Base-by-base conservation (phyloP, 1,140 invertebrate species). In the Stenopsyche tienmushanensis region DNA sequence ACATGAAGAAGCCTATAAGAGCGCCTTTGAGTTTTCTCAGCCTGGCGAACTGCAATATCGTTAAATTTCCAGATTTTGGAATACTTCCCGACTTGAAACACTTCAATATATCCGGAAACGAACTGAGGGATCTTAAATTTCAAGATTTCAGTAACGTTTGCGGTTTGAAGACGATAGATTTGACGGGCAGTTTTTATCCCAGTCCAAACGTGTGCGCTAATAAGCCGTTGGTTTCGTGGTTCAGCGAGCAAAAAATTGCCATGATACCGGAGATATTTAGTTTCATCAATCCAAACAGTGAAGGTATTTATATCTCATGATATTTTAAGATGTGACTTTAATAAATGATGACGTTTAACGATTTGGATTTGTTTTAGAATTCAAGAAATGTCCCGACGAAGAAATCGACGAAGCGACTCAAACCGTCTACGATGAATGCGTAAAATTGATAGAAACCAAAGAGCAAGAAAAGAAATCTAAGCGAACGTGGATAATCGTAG, bases 1-100 rank as follows among this genome's bases (percentile, higher is more conserved):
- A 68, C 65, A 74, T 83, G 58, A 73, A 75, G 15, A 83, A 77
- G 59, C 83, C 83, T 0, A 80, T 85, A 10, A 73, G 72, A 64
- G 83, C 83, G 1, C 83, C 83, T 1, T 70, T 85, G 26, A 77
- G 81, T 60, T 77, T 80, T 45, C 64, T 85, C n/a, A 83, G 83
- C 64, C 69, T 85, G 55, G 83, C 83, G n/a, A 78, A 81, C 58
- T 84, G 82, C 67, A 79, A 79, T 34, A 73, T 85, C 39, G 72
- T 78, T 58, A 69, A 75, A 29, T 66, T 85, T 59, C 83, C 83
- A 52, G 74, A 83, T 73, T 78, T 83, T 72, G 83, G 83, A 20
- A 72, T 79, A 54, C 24, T 85, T 29, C 82, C 83, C 1, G 72
- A 79, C 21, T 52, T 82, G 62, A 26, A 73, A 18, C 65, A 77